These are phyloP conservation scores for Cuculus canorus DNA, from an alignment of 2,797 vertebrate species.

Conservation along the genomic window DNA sequence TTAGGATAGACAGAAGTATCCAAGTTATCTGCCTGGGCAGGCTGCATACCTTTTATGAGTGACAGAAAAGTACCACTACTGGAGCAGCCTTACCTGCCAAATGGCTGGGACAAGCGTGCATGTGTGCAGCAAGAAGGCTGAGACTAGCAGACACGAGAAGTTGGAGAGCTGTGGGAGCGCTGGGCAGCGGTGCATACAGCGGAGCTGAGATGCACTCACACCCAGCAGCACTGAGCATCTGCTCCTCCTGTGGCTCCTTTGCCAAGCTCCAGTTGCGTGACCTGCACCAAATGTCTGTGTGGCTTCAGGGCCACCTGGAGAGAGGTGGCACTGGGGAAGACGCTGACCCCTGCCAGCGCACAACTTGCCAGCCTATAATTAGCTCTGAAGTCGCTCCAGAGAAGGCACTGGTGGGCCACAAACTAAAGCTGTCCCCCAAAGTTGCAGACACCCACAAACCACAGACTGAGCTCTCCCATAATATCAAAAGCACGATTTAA, in stretches of 20 bases:
- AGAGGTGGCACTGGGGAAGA: background rate
- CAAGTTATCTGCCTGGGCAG: background rate
- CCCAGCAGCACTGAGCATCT: background rate
- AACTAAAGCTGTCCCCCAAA: background rate
- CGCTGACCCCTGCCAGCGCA: background rate
- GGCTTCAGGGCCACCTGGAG: background rate
- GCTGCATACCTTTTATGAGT: background rate
- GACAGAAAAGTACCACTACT: background rate
- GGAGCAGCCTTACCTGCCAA: background rate
- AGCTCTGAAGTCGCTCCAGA: background rate
- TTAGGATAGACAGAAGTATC: background rate
- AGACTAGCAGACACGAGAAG: background rate
- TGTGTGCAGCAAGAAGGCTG: background rate
- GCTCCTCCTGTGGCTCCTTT: fast-evolving
- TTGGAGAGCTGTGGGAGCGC: fast-evolving
- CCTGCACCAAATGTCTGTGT: fast-evolving
- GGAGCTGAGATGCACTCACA: background rate
- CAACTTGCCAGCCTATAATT: background rate
- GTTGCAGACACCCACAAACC: background rate
- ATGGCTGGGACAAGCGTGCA: fast-evolving
- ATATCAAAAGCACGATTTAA: background rate
- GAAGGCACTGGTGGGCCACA: background rate
- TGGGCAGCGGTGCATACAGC: background rate
- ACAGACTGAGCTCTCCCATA: background rate
- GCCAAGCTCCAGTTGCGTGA: background rate